Evolutionary conservation across 2,888 invertebrate genomes (phyloP).

Genomic region (Sabellastarte sp.): DNA sequence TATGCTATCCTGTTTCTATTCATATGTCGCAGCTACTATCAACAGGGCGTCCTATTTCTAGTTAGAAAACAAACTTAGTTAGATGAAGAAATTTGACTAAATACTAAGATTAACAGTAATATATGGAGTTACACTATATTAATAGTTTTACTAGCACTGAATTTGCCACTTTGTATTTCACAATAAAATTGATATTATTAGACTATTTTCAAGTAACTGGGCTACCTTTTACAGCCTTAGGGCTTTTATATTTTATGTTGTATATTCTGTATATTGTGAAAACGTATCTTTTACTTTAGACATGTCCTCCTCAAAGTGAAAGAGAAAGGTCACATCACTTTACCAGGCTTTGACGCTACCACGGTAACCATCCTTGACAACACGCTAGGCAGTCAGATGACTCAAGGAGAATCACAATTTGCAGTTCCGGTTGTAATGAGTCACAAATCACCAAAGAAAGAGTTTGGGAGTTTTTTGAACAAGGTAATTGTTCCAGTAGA

Average conservation of each 20-base stretch:
- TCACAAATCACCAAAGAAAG: slow-evolving; percentile 47
- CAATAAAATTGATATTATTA: not conserved
- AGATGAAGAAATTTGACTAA: no score
- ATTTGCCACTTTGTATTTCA: no score
- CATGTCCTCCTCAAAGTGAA: slow-evolving; percentile 42
- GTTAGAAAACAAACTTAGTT: no score
- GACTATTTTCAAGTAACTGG: not conserved
- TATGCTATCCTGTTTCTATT: no score
- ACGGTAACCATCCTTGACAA: slow-evolving; percentile 40
- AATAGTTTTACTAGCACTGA: no score
- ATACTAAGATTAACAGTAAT: not conserved
- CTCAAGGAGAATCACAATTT: slow-evolving; percentile 35
- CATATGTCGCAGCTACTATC: no score
- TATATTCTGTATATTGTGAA: no score
- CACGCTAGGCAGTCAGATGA: slow-evolving; percentile 50
- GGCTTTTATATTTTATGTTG: no score
- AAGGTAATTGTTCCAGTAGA: no score
- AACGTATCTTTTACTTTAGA: no score
- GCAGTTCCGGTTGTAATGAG: slow-evolving; percentile 31
- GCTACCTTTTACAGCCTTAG: no score
- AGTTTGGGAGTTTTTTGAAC: slow-evolving; percentile 49
- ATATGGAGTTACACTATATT: not conserved
- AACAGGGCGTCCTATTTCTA: no score
- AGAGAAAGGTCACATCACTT: slow-evolving; percentile 39
- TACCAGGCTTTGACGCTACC: slow-evolving; percentile 45